Evolutionary conservation across 1,140 invertebrate species (phyloP).

Genomic region (Ruditapes philippinarum): DNA sequence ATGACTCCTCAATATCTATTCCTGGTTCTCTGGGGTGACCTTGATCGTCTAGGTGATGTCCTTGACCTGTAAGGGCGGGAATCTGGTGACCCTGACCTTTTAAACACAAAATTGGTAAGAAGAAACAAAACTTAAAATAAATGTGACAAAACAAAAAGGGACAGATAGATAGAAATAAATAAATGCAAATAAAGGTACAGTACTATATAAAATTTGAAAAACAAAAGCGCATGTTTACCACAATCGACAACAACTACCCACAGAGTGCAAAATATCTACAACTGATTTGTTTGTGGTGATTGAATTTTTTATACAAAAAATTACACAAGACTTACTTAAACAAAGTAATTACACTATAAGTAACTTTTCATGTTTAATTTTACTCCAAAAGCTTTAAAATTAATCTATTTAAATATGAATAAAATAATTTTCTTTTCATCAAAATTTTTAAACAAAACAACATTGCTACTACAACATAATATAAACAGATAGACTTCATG

Average conservation of each 20-base stretch:
- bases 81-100: conserved; percentile 58
- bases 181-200: background rate
- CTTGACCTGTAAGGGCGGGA: conserved; percentile 21
- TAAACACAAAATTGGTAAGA: background rate
- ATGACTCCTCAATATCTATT: conserved; percentile 22
- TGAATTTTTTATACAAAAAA: no score
- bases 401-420: no score
- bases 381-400: no score
- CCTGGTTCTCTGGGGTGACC: conserved; percentile 28
- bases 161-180: no score
- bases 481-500: background rate
- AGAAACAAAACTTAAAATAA: conserved; percentile 28
- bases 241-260: no score
- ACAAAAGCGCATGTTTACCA: background rate
- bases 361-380: no score
- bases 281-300: no score
- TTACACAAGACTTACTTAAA: no score
- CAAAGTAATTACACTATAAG: no score
- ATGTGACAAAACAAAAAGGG: conserved; percentile 1
- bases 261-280: no score
- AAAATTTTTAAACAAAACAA: background rate
- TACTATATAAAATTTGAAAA: background rate
- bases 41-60: conserved; percentile 46
- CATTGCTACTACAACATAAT: background rate
- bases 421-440: no score